A percentile compares a stretch with the other conserved stretches of the same genome.
Evolutionary conservation across 1,140 invertebrate genomes (phyloP).

Genomic region (Cydia fagiglandana): DNA sequence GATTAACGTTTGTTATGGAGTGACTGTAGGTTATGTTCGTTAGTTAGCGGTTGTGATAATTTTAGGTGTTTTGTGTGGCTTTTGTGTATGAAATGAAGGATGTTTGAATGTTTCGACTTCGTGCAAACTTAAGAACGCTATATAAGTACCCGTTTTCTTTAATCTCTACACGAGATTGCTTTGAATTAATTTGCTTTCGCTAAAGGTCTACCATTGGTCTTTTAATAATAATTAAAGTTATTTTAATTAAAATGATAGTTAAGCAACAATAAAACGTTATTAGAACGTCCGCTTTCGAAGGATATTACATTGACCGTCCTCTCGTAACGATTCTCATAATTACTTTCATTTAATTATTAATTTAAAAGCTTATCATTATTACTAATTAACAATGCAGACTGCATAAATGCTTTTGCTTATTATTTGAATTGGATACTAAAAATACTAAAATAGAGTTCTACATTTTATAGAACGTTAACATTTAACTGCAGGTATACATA

Average conservation of each 20-base stretch:
- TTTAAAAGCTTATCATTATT: neutral
- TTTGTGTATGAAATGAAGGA: neutral
- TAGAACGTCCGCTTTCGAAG: neutral
- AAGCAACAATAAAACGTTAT: neutral
- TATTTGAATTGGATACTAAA: neutral
- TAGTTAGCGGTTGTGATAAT: neutral
- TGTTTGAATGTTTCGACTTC: neutral
- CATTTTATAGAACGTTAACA: neutral
- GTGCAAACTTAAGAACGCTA: no score
- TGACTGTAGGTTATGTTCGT: neutral
- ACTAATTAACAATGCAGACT: neutral
- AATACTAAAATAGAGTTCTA: neutral
- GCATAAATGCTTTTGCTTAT: neutral
- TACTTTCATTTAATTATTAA: slow-evolving; percentile 6
- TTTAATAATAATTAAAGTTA: neutral
- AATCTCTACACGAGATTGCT: no score
- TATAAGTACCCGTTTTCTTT: no score
- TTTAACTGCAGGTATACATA: neutral
- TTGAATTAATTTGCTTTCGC: no score
- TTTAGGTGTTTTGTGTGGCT: neutral
- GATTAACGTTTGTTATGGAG: neutral
- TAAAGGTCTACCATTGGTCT: no score
- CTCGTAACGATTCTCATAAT: neutral
- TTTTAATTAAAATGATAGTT: neutral
- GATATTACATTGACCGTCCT: neutral